Percentiles rank a stretch among this genome's conserved stretches.
These are phyloP conservation scores for Pyrrhia umbra DNA, from an alignment of 2,888 invertebrate species.

Conservation along the genomic window DNA sequence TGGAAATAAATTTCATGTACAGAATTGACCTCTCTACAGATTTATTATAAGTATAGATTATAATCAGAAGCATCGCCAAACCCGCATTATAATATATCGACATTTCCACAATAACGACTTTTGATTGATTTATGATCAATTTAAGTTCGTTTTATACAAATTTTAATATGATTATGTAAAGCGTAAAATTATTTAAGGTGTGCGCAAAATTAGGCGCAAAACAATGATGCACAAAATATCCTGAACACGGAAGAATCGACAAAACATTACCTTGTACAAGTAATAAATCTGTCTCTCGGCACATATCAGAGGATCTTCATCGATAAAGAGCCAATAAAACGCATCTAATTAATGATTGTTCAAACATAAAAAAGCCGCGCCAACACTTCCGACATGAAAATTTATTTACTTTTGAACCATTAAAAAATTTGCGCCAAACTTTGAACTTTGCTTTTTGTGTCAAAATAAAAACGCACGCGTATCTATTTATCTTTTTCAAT, in stretches of 20 bases:
- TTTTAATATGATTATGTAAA: slow-evolving; percentile 38
- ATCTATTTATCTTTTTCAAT: slow-evolving; percentile 78
- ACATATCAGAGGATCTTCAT: slow-evolving; percentile 80
- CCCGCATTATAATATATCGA: slow-evolving; percentile 35
- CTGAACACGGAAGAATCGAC: slow-evolving; percentile 76
- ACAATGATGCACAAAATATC: slow-evolving; percentile 70
- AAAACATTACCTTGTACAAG: slow-evolving; percentile 80
- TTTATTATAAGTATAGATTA: no score
- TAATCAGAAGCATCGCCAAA: slow-evolving; percentile 39
- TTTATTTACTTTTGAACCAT: slow-evolving; percentile 78
- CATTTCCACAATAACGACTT: slow-evolving; percentile 23
- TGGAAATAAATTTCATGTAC: no score
- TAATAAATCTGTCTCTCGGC: slow-evolving; percentile 86
- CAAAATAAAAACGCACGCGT: slow-evolving; percentile 72
- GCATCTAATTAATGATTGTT: slow-evolving; percentile 87
- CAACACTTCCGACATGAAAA: slow-evolving; percentile 81
- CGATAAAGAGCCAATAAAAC: slow-evolving; percentile 83
- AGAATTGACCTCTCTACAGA: no score
- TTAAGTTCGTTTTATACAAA: slow-evolving; percentile 33
- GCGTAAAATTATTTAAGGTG: slow-evolving; percentile 52
- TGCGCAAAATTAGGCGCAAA: slow-evolving; percentile 69
- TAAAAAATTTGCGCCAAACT: slow-evolving; percentile 75
- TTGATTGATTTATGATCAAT: slow-evolving; percentile 53
- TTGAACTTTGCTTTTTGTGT: slow-evolving; percentile 75
- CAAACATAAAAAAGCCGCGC: slow-evolving; percentile 79